Percentiles rank a stretch among this genome's conserved stretches.
Conservation (phyloP, 2,113 vertebrate species). For the Tylochromis polylepis region DNA sequence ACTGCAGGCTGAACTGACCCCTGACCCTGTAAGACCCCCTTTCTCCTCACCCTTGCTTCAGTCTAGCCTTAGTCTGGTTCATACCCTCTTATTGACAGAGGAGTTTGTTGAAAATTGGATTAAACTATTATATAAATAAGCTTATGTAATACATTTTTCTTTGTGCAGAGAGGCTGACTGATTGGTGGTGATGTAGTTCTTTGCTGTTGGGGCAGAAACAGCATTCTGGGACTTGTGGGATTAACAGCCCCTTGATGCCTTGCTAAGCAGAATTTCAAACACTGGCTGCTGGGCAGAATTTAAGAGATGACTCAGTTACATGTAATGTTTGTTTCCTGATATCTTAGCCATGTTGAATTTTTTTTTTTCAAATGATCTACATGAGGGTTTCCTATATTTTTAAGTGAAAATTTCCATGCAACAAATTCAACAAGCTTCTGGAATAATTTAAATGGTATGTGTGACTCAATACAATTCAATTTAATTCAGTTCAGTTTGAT, state of each 20-base stretch:
- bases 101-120: constrained; percentile 10
- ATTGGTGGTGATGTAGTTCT: not conserved
- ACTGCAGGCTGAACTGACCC: not conserved
- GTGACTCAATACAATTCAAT: too few species aligned
- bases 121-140: constrained; percentile 27
- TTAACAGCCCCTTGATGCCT: not conserved
- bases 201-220: not conserved
- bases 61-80: not conserved
- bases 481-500: too few species aligned
- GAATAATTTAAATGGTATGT: too few species aligned
- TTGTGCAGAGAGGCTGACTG: not conserved
- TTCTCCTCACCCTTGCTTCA: not conserved
- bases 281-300: too few species aligned
- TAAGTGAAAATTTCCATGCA: too few species aligned
- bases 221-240: not conserved
- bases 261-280: too few species aligned
- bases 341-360: too few species aligned
- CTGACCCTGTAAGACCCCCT: not conserved
- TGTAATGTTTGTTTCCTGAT: too few species aligned
- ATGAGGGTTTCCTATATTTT: too few species aligned
- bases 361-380: too few species aligned
- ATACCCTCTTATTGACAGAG: not conserved
- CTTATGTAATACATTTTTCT: constrained; percentile 6
- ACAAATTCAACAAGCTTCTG: too few species aligned
- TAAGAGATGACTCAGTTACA: too few species aligned